Percentiles rank a stretch among this genome's conserved stretches.
phyloP scores from a whole-genome alignment of 2,888 invertebrate species.

The Linyphia triangularis region DNA sequence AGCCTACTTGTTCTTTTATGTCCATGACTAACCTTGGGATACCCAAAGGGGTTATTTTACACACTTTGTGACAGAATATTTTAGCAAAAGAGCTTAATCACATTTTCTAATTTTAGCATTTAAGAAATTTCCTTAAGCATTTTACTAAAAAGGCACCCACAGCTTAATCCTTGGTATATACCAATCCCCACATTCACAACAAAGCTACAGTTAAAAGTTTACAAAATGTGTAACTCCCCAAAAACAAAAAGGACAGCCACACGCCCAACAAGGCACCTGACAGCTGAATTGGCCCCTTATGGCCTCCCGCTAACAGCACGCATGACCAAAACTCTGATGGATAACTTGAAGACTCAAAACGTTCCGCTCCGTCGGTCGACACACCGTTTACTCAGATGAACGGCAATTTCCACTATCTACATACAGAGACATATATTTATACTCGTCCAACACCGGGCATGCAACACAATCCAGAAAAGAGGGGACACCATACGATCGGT shows the following conservation, averaged over 20 bases:
- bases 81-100: too few species aligned
- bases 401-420: slow-evolving; percentile 72
- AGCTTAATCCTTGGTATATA: too few species aligned
- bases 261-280: slow-evolving; percentile 53
- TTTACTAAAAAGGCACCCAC: too few species aligned
- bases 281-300: slow-evolving; percentile 53
- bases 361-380: slow-evolving; percentile 63
- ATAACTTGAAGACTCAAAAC: slow-evolving; percentile 53
- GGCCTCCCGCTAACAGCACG: slow-evolving; percentile 11
- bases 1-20: too few species aligned
- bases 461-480: not conserved
- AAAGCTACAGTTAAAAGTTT: slow-evolving; percentile 37
- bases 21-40: too few species aligned
- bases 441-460: slow-evolving; percentile 15
- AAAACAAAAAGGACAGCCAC: slow-evolving; percentile 5
- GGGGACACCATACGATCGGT: slow-evolving; percentile 36
- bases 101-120: too few species aligned
- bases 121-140: too few species aligned
- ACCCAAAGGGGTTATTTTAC: too few species aligned
- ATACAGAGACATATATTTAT: slow-evolving; percentile 58
- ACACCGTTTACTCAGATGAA: slow-evolving; percentile 72
- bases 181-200: not conserved
- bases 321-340: slow-evolving; percentile 67
- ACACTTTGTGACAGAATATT: too few species aligned
- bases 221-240: not conserved